A percentile compares a stretch with the other conserved stretches of the same genome.
Conservation (phyloP, 2,888 invertebrate species). For the Sussaba pulchella region DNA sequence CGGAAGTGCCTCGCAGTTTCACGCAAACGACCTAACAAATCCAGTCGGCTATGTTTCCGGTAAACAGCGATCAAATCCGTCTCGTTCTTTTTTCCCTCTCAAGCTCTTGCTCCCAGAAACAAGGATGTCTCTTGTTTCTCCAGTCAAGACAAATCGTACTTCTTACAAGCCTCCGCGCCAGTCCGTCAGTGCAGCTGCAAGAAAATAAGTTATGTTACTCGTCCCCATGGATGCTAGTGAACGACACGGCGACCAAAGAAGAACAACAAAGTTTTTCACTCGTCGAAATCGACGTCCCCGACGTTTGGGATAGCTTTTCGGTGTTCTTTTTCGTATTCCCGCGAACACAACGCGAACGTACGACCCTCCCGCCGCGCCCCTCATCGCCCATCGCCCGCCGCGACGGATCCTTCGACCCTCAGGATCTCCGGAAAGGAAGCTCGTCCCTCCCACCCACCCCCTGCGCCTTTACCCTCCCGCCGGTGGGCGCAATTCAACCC, state of each 20-base stretch:
- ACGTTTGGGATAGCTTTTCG: not conserved
- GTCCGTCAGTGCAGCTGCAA: not conserved
- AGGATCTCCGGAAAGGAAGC: constrained; percentile 56
- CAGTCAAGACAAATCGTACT: not conserved
- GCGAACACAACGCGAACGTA: not conserved
- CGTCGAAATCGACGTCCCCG: constrained; percentile 10
- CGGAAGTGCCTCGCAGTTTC: too few species aligned
- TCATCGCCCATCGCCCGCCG: constrained; percentile 5
- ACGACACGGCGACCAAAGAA: not conserved
- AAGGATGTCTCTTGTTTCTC: not conserved
- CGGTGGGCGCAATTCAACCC: constrained; percentile 65
- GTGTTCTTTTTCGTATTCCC: constrained; percentile 1
- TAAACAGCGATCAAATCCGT: too few species aligned
- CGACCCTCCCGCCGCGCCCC: not conserved
- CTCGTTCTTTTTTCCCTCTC: not conserved
- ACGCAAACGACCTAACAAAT: too few species aligned
- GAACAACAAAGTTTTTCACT: constrained; percentile 15
- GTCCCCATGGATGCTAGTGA: not conserved
- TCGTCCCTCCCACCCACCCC: too few species aligned
- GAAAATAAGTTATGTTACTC: not conserved
- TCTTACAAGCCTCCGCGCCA: not conserved
- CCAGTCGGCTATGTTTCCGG: too few species aligned
- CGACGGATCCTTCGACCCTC: constrained; percentile 29
- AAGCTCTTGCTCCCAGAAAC: not conserved
- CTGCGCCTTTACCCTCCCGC: constrained; percentile 17